These are phyloP conservation scores for Bombyx mandarina DNA, from an alignment of 1,140 invertebrate species.

Conservation along the genomic window DNA sequence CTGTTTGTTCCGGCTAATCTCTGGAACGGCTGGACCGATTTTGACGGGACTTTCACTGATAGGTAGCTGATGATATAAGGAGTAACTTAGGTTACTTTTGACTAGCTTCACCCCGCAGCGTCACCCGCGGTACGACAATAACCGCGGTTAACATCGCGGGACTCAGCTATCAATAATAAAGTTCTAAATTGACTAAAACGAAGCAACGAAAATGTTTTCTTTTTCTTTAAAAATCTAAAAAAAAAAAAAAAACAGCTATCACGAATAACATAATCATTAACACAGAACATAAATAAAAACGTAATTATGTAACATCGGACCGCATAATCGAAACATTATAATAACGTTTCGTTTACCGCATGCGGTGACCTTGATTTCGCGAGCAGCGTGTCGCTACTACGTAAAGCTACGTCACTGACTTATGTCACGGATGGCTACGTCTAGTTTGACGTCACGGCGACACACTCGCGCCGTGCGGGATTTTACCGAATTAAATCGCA, in stretches of 20 bases:
- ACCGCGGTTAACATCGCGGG: too few species aligned
- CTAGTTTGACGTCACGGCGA: slow-evolving; percentile 6
- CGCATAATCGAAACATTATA: slow-evolving; percentile 36
- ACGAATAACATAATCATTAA: slow-evolving; percentile 6
- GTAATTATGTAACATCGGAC: slow-evolving; percentile 20
- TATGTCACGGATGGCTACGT: slow-evolving; percentile 10
- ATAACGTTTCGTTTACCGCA: slow-evolving; percentile 32
- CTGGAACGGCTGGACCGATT: too few species aligned
- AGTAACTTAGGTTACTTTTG: too few species aligned
- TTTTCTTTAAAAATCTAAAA: neutral
- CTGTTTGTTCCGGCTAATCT: too few species aligned
- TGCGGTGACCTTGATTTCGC: slow-evolving; percentile 24
- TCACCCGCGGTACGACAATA: too few species aligned
- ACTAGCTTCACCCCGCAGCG: too few species aligned
- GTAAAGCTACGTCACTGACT: slow-evolving; percentile 24
- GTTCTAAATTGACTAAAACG: neutral
- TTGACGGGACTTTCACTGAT: too few species aligned
- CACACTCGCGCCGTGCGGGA: slow-evolving; percentile 1
- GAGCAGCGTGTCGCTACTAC: slow-evolving; percentile 10
- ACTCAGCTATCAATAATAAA: too few species aligned
- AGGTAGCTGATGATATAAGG: too few species aligned
- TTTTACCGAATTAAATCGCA: neutral
- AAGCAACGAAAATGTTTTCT: neutral
- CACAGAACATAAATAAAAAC: slow-evolving; percentile 16
- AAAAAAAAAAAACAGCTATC: neutral